phyloP scores from a whole-genome alignment of 2,113 vertebrate genomes.

The Sphyrna mokarran region DNA sequence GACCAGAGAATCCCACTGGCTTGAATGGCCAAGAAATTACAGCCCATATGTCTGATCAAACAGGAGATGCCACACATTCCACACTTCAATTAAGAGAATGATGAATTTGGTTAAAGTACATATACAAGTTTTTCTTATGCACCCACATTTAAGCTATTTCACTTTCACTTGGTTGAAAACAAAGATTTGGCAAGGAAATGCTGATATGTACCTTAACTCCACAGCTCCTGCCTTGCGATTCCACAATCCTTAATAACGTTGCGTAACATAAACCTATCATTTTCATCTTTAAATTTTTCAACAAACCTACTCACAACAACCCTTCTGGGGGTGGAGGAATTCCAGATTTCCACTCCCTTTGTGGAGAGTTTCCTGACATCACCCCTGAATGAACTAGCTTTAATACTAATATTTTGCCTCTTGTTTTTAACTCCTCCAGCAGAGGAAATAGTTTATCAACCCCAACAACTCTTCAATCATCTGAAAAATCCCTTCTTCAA shows the following conservation, averaged over 20 bases:
- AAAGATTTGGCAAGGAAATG: neutral
- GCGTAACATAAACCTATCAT: neutral
- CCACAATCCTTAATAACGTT: neutral
- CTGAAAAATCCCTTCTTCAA: neutral
- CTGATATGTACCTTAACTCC: neutral
- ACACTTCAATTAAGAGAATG: neutral
- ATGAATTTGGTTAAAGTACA: neutral
- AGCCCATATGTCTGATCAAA: neutral
- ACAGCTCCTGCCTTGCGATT: neutral
- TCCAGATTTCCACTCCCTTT: neutral
- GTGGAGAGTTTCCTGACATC: neutral
- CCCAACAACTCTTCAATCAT: neutral
- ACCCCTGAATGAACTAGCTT: neutral
- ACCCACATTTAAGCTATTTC: neutral
- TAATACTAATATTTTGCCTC: neutral
- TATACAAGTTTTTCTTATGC: neutral
- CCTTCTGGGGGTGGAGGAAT: neutral
- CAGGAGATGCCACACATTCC: neutral
- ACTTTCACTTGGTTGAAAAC: neutral
- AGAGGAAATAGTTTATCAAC: neutral
- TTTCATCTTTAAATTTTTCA: neutral
- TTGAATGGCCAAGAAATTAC: no score
- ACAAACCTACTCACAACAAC: neutral
- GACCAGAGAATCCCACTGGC: no score
- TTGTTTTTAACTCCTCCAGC: neutral